Percentiles rank a stretch among this genome's conserved stretches.
Evolutionary conservation across 92 coral and sea anemone species (phyloP).

Genomic region (Hydrozoanthus gracilis): DNA sequence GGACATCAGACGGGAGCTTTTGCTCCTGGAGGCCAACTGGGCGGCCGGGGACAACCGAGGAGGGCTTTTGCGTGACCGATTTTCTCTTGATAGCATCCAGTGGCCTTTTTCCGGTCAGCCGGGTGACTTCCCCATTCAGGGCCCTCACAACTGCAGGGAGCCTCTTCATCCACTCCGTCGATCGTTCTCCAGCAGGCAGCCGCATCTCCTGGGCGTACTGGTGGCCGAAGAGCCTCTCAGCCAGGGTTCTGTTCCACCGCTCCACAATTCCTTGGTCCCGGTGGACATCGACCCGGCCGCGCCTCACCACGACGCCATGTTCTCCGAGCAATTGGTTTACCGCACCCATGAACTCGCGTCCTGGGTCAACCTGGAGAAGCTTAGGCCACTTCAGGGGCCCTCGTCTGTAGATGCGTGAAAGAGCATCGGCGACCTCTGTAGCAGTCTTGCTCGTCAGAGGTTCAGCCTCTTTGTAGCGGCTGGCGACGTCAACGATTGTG

Average conservation of each 20-base stretch:
- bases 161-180: constrained; percentile 52
- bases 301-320: constrained; percentile 13
- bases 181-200: constrained; percentile 16
- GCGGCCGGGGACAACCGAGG: background rate
- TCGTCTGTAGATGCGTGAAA: background rate
- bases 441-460: background rate
- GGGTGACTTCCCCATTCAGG: constrained; percentile 20
- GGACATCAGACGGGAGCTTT: background rate
- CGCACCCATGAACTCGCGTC: no score
- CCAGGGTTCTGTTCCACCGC: constrained; percentile 30
- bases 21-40: constrained; percentile 24
- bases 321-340: background rate
- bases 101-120: constrained; percentile 33
- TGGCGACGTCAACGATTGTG: constrained; percentile 20
- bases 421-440: background rate
- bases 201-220: constrained; percentile 53
- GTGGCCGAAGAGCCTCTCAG: constrained; percentile 41
- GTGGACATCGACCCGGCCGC: constrained; percentile 11
- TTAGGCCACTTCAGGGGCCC: constrained; percentile 46
- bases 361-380: constrained; percentile 23
- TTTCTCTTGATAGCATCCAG: constrained; percentile 33
- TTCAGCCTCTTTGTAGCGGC: background rate
- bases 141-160: constrained; percentile 43
- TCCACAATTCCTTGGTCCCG: constrained; percentile 49
- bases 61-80: constrained; percentile 34